Evolutionary conservation across 1,140 invertebrate genomes (phyloP).

Genomic region (Lordiphosa mommai): DNA sequence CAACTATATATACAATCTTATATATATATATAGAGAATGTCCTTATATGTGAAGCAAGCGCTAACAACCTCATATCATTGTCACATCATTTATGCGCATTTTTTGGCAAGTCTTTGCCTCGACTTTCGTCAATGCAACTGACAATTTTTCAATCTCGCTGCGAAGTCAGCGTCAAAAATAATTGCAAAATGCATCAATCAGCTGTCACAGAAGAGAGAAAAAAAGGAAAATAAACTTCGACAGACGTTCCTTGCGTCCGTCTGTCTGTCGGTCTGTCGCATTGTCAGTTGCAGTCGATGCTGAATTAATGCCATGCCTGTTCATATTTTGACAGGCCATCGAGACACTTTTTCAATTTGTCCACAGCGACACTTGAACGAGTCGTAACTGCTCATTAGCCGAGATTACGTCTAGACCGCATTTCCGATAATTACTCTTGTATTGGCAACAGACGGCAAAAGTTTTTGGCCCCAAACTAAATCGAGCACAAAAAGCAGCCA

Average conservation of each 20-base stretch:
- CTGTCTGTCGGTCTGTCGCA: constrained; percentile 30
- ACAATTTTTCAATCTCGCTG: constrained; percentile 76
- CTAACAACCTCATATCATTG: constrained; percentile 40
- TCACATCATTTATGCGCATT: constrained; percentile 38
- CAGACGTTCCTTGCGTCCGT: constrained; percentile 21
- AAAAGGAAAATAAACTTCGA: constrained; percentile 16
- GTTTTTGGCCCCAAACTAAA: constrained; percentile 57
- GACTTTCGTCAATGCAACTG: constrained; percentile 55
- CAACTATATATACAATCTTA: no score
- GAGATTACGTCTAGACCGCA: constrained; percentile 71
- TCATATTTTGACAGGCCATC: constrained; percentile 48
- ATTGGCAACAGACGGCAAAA: constrained; percentile 61
- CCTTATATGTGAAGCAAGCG: no score
- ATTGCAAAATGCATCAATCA: constrained; percentile 76
- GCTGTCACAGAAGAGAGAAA: constrained; percentile 40
- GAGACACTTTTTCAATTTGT: constrained; percentile 31
- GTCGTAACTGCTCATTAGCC: constrained; percentile 64
- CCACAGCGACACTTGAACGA: constrained; percentile 27
- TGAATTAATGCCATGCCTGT: constrained; percentile 34
- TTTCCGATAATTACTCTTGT: constrained; percentile 73
- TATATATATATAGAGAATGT: no score
- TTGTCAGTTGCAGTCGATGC: constrained; percentile 41
- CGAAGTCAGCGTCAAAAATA: constrained; percentile 62
- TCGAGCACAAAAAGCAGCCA: constrained; percentile 50
- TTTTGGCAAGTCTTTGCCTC: constrained; percentile 13